A percentile compares a stretch with the other conserved stretches of the same genome.
phyloP scores from a whole-genome alignment of 2,888 invertebrate species.

The Bimastos eiseni region DNA sequence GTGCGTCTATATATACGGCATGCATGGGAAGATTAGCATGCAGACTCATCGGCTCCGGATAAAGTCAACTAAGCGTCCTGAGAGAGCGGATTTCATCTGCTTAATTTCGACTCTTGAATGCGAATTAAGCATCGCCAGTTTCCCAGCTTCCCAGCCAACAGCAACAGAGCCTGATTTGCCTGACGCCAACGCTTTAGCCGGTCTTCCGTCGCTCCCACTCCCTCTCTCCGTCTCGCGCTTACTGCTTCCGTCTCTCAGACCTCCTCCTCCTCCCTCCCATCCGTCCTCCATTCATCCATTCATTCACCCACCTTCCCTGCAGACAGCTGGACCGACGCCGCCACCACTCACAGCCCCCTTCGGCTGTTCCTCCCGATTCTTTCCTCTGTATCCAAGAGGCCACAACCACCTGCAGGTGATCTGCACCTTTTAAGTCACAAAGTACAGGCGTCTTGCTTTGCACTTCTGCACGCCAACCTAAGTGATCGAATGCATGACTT shows the following conservation, averaged over 20 bases:
- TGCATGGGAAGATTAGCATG: not conserved
- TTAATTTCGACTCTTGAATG: conserved; percentile 3
- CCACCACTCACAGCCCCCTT: not conserved
- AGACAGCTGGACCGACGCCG: not conserved
- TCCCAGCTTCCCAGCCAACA: not conserved
- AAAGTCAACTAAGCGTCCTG: conserved; percentile 5
- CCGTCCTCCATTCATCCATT: too few relatives aligned
- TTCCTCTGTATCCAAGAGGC: not conserved
- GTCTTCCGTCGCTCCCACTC: too few relatives aligned
- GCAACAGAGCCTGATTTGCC: too few relatives aligned
- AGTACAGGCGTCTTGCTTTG: not conserved
- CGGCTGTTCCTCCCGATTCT: not conserved
- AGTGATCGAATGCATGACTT: conserved; percentile 1
- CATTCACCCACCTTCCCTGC: not conserved
- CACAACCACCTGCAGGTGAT: not conserved
- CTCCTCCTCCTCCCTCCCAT: not conserved
- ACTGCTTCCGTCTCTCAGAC: not conserved
- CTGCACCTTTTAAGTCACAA: not conserved
- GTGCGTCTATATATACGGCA: not conserved
- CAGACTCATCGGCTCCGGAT: conserved; percentile 6
- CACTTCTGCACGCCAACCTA: not conserved
- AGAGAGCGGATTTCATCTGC: not conserved
- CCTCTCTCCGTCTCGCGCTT: not conserved
- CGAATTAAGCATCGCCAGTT: conserved; percentile 5
- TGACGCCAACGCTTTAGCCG: too few relatives aligned